phyloP scores from a whole-genome alignment of 2,797 vertebrate species.

The Dermochelys coriacea region DNA sequence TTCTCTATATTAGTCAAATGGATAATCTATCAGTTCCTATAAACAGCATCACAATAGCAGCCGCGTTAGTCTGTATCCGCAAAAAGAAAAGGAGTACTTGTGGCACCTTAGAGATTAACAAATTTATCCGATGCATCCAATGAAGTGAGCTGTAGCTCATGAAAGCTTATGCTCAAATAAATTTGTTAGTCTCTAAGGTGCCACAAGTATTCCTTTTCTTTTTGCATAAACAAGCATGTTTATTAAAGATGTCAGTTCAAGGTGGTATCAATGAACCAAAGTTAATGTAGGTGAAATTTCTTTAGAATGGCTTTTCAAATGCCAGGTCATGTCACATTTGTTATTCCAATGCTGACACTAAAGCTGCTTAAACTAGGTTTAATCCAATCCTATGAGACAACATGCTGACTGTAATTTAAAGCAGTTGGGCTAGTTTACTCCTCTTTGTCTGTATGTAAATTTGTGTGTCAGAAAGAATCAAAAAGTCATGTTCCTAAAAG shows the following conservation, averaged over 20 bases:
- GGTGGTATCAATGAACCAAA: not conserved
- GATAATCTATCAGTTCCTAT: not conserved
- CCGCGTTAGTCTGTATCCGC: no score
- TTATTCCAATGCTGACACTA: conserved; percentile 38
- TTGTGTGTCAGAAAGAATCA: conserved; percentile 28
- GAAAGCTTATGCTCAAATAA: no score
- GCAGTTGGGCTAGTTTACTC: conserved; percentile 41
- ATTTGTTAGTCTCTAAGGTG: no score
- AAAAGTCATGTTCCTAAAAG: not conserved
- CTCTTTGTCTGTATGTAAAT: not conserved
- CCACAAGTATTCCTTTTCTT: no score
- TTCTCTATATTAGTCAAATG: not conserved
- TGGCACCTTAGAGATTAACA: no score
- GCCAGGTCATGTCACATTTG: conserved; percentile 26
- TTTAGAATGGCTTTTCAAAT: conserved; percentile 9
- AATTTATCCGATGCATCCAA: no score
- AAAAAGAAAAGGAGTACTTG: no score
- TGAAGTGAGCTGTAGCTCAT: no score
- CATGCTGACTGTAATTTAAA: conserved; percentile 30
- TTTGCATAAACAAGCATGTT: not conserved
- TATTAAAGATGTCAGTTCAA: not conserved
- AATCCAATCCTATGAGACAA: conserved; percentile 41
- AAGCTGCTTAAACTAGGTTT: conserved; percentile 50
- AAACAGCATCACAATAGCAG: no score
- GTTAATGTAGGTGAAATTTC: conserved; percentile 1